Percentiles rank a stretch among this genome's conserved stretches.
phyloP scores from a whole-genome alignment of 2,113 vertebrate species.

The Pontoporia blainvillei region DNA sequence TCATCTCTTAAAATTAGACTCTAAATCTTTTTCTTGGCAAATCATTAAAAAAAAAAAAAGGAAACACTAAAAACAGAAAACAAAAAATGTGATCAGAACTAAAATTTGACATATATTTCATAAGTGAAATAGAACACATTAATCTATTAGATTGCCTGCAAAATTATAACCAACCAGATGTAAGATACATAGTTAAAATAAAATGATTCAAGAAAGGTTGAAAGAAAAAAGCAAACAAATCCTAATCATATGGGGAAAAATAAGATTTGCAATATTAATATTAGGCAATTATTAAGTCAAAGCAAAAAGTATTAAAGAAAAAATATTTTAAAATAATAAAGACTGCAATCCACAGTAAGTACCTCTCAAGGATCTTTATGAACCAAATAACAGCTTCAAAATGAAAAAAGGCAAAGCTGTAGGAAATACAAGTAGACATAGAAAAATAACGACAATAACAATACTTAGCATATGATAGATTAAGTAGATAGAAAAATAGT shows the following conservation, averaged over 20 bases:
- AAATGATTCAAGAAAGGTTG: neutral
- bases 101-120: neutral
- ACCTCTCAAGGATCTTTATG: neutral
- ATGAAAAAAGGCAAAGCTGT: neutral
- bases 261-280: neutral
- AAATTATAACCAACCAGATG: neutral
- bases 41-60: neutral
- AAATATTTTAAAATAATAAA: neutral
- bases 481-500: neutral
- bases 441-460: neutral
- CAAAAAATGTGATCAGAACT: neutral
- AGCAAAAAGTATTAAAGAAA: neutral
- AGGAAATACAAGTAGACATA: neutral
- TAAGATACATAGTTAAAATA: neutral
- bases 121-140: constrained; percentile 3
- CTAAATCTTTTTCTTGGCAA: constrained; percentile 24
- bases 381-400: neutral
- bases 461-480: neutral
- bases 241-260: neutral
- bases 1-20: neutral
- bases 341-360: neutral
- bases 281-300: constrained; percentile 13
- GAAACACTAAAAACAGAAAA: neutral
- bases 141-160: neutral
- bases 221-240: constrained; percentile 31